phyloP scores from a whole-genome alignment of 2,797 vertebrate genomes.

The Petrocephalus schoutedeni region DNA sequence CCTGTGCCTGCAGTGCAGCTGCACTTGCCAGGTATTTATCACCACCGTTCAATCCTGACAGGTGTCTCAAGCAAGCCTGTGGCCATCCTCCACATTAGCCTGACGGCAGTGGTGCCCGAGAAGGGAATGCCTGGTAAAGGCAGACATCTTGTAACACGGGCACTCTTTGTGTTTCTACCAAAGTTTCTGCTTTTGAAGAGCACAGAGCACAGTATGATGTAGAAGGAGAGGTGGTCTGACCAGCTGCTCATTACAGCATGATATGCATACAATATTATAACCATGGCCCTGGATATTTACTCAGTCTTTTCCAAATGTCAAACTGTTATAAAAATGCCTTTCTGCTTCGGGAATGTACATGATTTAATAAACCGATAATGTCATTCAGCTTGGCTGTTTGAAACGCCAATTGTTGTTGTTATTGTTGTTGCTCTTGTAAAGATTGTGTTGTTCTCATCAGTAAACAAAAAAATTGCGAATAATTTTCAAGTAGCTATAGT shows the following conservation, averaged over 20 bases:
- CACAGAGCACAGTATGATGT: background rate
- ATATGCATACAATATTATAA: background rate
- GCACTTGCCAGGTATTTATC: background rate
- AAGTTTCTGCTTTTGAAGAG: background rate
- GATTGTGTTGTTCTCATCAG: background rate
- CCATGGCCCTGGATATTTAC: background rate
- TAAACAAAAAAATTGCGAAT: background rate
- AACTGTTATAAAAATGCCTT: constrained; percentile 2
- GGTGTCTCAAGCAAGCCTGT: background rate
- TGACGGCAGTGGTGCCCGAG: background rate
- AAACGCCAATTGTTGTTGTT: background rate
- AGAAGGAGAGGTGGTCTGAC: background rate
- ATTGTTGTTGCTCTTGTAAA: background rate
- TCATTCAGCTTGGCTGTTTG: background rate
- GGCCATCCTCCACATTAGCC: background rate
- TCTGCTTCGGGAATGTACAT: background rate
- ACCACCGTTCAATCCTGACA: background rate
- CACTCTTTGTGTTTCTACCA: background rate
- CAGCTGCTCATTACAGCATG: background rate
- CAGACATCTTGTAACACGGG: background rate
- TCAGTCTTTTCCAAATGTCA: background rate
- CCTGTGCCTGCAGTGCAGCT: background rate
- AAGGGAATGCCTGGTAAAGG: background rate
- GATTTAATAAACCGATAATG: background rate
- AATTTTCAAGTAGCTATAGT: background rate